phyloP scores from a whole-genome alignment of 1,140 invertebrate species.

The Drosophila nasuta region DNA sequence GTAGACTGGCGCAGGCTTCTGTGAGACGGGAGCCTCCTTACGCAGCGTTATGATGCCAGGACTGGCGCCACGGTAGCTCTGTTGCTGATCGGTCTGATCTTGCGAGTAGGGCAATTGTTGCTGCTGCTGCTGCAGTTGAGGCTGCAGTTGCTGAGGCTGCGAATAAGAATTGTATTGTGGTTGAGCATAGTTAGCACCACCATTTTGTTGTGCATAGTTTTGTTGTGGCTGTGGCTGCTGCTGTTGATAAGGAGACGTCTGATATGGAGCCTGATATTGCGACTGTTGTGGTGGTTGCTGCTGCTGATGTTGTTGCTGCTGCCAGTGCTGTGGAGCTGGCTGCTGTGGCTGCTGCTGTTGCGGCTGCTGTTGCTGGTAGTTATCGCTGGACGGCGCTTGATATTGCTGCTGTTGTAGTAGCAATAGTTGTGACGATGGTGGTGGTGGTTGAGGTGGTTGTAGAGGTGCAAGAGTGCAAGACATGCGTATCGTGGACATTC shows the following conservation, averaged over 20 bases:
- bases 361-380: constrained; percentile 50
- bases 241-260: constrained; percentile 44
- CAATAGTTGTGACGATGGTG: constrained; percentile 50
- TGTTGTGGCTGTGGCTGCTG: constrained; percentile 55
- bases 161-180: constrained; percentile 83
- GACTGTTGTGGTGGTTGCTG: constrained; percentile 24
- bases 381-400: constrained; percentile 39
- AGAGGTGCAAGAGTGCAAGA: constrained; percentile 56
- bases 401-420: constrained; percentile 79
- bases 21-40: constrained; percentile 89
- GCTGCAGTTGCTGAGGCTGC: constrained; percentile 68
- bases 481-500: constrained; percentile 12
- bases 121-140: constrained; percentile 52
- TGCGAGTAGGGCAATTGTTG: constrained; percentile 65
- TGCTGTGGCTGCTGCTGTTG: constrained; percentile 83
- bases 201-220: constrained; percentile 72
- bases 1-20: constrained; percentile 88
- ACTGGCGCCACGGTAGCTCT: constrained; percentile 72
- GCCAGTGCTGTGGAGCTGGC: constrained; percentile 66
- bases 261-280: constrained; percentile 33
- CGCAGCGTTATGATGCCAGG: constrained; percentile 89
- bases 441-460: constrained; percentile 49
- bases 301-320: constrained; percentile 60
- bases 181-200: constrained; percentile 76
- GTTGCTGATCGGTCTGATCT: constrained; percentile 79